Evolutionary conservation across 2,888 invertebrate genomes (phyloP), one percentile per base, ranked within the genome.

Genomic region (Spatulosminthurus flaviceps): DNA sequence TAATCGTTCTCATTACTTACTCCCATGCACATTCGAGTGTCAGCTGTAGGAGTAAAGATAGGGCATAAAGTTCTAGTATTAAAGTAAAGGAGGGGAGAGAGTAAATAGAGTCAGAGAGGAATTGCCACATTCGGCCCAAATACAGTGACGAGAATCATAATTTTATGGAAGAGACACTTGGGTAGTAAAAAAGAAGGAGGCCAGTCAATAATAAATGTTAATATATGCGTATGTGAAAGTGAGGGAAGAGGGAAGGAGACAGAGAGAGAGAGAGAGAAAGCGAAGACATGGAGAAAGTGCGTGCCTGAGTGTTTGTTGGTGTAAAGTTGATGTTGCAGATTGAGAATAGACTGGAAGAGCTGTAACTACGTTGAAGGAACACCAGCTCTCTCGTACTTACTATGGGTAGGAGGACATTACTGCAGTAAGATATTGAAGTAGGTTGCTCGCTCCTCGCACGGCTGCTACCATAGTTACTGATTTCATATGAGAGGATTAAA

Each of bases 1-100:
- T 51, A 51, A 51, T 51, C 51, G 51, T 51, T 51, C 51, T 51
- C 51, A 51, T n/a, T 51, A 51, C n/a, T 51, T n/a, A 51, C 51
- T 51, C 51, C 51, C 51, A 19, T 51, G 51, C 51, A 51, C 51
- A 51, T 51, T 51, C 2, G 19, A 51, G 51, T 51, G 51, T 51
- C 51, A 51, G 51, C n/a, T 51, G 51, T 51, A 51, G n/a, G 5
- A n/a, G n/a, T 1, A 16, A 51, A 51, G 19, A 16, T 5, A 19
- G n/a, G 16, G 51, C 1, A n/a, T 5, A 19, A 11, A 51, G 16
- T 19, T 2, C 16, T 51, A 51, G 4, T 4, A 51, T 34, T 34
- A 34, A 34, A 34, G 34, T 34, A 34, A 4, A 34, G 9, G 34
- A 51, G 51, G 5, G 1, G n/a, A 16, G 51, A 13, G 1, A 51